Base-by-base conservation (phyloP, 2,888 invertebrate species). In the Synanthedon formicaeformis region DNA sequence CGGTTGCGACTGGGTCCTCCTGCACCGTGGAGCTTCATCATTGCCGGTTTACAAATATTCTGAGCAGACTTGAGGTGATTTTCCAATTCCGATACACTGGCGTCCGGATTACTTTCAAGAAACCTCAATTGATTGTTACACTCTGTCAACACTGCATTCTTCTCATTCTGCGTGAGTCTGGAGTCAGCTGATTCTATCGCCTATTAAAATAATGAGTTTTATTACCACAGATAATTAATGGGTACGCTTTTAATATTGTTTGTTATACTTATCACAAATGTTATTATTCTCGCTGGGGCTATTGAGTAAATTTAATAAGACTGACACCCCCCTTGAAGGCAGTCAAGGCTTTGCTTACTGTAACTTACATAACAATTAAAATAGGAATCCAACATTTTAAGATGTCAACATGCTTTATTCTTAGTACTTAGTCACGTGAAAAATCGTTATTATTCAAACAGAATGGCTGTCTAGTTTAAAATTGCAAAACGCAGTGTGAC, bases 11-110 rank as follows among this genome's bases (percentile, higher is more conserved):
- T 67, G 50, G 78, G 65, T 5, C 81, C 81, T 10, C 79, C 83
- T 0, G 88, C 88, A 51, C 92, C 92, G 62, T 95, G 94, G n/a
- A 96, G 78, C 69, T 95, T 95, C 72, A 93, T 90, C 92, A 96
- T 96, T 49, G 94, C 88, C 0, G 96, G 94, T 52, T 91, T 90
- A 68, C 94, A 95, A 14, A 92, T 90, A 14, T 88, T 88, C 71
- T 96, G 94, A 16, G 94, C 82, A 52, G 93, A 92, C 67, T 94
- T 92, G 62, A 96, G 78, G 65, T 92, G 93, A 60, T 92, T 90
- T 52, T 96, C 94, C 60, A 92, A 91, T 61, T 96, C 95, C 8
- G 91, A 91, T 63, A 92, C 92, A 52, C 93, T 92, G 5, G 96
- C 96, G 50, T 94, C 81, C 1, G 91, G 89, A 70, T 96, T 95